Evolutionary conservation across 1,140 invertebrate species (phyloP).

Genomic region (Drosophila ohnishii): DNA sequence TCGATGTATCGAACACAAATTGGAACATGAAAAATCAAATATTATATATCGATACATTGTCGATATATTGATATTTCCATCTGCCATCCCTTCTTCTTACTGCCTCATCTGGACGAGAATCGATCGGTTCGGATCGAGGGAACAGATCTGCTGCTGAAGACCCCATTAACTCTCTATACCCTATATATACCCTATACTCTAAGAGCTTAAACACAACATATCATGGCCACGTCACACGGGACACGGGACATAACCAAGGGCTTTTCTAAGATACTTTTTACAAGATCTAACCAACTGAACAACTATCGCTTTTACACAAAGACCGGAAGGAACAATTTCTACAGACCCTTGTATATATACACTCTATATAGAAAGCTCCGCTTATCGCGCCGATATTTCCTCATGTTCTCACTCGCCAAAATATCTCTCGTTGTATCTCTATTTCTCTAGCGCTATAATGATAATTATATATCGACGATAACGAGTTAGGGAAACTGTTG

Average conservation of each 20-base stretch:
- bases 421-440: conserved; percentile 26
- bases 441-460: conserved; percentile 20
- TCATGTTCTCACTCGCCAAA: conserved; percentile 37
- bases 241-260: conserved; percentile 36
- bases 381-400: conserved; percentile 30
- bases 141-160: conserved; percentile 46
- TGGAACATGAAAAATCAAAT: not conserved
- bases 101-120: conserved; percentile 46
- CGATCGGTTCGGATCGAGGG: conserved; percentile 19
- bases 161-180: conserved; percentile 13
- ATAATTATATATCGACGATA: conserved; percentile 17
- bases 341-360: conserved; percentile 54
- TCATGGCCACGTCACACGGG: conserved; percentile 46
- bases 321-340: conserved; percentile 20
- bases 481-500: conserved; percentile 32
- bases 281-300: conserved; percentile 39
- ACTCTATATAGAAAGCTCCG: conserved; percentile 32
- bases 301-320: conserved; percentile 57
- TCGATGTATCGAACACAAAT: not conserved
- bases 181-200: conserved; percentile 49
- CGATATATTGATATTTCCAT: not conserved
- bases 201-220: conserved; percentile 69
- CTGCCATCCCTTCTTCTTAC: conserved; percentile 27
- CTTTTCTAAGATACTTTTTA: conserved; percentile 76
- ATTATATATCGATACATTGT: not conserved